A percentile compares a stretch with the other conserved stretches of the same genome.
Evolutionary conservation across 2,113 vertebrate genomes (phyloP).

Genomic region (Phrynosoma blainvillii): DNA sequence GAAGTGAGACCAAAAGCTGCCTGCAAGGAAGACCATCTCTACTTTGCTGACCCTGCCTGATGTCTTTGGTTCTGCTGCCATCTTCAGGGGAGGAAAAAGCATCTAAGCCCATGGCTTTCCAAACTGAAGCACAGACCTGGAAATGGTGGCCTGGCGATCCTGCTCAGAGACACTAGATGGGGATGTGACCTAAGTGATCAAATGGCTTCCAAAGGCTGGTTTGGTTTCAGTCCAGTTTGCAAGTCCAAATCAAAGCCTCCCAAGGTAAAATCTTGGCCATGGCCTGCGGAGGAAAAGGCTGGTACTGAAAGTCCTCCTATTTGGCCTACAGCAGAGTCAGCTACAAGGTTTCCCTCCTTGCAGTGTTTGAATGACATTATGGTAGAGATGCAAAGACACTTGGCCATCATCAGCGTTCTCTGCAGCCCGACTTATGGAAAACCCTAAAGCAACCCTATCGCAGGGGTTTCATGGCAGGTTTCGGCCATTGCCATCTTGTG

Average conservation of each 20-base stretch:
- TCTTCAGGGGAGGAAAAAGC: conserved; percentile 1
- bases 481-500: no score
- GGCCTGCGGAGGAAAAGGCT: not conserved
- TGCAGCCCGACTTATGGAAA: no score
- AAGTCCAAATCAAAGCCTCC: rapidly evolving
- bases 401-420: no score
- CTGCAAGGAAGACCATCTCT: not conserved
- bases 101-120: not conserved
- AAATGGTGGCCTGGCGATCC: not conserved
- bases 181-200: not conserved
- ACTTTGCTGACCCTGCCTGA: not conserved
- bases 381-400: no score
- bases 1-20: not conserved
- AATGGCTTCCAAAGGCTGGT: no score
- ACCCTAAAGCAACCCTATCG: no score
- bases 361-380: no score
- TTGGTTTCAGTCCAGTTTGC: not conserved
- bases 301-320: not conserved
- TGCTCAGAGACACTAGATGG: not conserved
- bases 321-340: no score
- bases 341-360: no score
- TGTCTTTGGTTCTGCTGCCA: conserved; percentile 24
- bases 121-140: no score
- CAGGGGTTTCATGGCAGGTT: no score
- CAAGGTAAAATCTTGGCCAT: not conserved